Evolutionary conservation across 2,113 vertebrate species (phyloP).

Genomic region (Cranoglanis bouderius): DNA sequence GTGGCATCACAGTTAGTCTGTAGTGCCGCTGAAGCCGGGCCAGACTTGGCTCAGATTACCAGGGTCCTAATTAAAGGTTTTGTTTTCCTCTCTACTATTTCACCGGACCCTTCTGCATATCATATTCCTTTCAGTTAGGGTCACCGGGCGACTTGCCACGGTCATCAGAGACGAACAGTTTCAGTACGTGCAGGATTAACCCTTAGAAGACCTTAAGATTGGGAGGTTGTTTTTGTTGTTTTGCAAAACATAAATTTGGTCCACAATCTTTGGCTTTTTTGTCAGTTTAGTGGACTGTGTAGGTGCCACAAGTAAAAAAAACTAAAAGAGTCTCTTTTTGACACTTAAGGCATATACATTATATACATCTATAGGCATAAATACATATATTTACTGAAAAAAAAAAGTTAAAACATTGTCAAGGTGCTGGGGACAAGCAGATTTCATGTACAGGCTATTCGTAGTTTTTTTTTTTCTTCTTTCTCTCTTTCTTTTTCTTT

Average conservation of each 20-base stretch:
- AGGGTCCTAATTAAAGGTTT: slow-evolving; percentile 18
- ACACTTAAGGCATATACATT: no score
- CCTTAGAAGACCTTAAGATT: not conserved
- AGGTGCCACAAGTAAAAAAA: not conserved
- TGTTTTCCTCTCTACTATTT: slow-evolving; percentile 32
- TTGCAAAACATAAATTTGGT: not conserved
- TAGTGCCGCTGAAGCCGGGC: not conserved
- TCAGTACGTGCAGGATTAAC: not conserved
- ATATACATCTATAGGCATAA: no score
- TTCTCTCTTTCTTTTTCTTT: no score
- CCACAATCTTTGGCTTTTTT: not conserved
- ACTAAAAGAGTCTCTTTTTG: no score
- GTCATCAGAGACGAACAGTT: not conserved
- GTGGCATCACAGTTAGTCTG: slow-evolving; percentile 8
- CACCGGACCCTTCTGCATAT: slow-evolving; percentile 5
- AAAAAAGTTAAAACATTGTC: no score
- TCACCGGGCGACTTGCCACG: not conserved
- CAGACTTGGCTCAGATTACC: not conserved
- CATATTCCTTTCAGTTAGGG: slow-evolving; percentile 23
- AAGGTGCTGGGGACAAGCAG: no score
- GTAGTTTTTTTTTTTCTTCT: not conserved
- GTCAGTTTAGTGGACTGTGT: not conserved
- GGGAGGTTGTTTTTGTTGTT: not conserved
- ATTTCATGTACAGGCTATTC: no score
- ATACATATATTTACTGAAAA: no score